Evolutionary conservation across 2,888 invertebrate species (phyloP).

Genomic region (Frankliniella fusca): DNA sequence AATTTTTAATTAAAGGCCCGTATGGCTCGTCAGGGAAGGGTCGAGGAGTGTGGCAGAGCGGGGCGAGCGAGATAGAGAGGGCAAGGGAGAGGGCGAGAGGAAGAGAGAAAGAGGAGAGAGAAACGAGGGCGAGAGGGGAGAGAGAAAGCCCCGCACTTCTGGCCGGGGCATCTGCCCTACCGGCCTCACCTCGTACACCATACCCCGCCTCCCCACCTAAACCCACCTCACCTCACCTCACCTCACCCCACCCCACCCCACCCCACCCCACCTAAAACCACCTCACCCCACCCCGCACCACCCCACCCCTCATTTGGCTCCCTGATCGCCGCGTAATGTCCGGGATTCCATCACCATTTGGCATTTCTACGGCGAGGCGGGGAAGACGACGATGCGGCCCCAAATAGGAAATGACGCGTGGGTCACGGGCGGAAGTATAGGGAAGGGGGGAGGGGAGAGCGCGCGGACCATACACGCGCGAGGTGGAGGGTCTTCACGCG

Average conservation of each 20-base stretch:
- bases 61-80: not conserved
- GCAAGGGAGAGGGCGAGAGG: not conserved
- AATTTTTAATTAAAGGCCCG: constrained; percentile 25
- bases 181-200: no score
- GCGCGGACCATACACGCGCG: no score
- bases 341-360: not conserved
- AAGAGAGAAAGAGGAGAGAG: not conserved
- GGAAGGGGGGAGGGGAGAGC: no score
- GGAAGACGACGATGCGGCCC: no score
- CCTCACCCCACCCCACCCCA: not conserved
- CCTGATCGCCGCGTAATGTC: not conserved
- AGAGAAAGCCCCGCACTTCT: not conserved
- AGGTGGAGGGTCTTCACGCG: no score
- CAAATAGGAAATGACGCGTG: no score
- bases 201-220: not conserved
- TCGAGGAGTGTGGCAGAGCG: not conserved
- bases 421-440: no score
- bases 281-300: not conserved
- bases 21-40: constrained; percentile 1
- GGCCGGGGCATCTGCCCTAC: not conserved
- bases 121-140: not conserved
- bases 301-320: not conserved
- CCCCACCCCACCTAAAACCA: not conserved
- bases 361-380: no score
- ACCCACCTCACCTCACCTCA: not conserved